Conservation (phyloP, 2,888 invertebrate genomes). For the Adela reaumurella region DNA sequence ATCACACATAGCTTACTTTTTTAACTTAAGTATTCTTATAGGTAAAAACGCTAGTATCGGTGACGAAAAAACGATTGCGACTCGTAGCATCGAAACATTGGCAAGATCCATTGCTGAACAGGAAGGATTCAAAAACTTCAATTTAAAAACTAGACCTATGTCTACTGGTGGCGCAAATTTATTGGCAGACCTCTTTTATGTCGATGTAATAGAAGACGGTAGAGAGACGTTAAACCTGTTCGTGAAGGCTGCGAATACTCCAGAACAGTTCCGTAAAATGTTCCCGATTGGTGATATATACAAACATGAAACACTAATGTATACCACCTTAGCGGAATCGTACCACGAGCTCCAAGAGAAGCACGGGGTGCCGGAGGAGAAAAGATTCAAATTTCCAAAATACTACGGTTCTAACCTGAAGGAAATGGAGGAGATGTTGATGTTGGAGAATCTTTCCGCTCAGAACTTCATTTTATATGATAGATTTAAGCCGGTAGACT, state of each 20-base stretch:
- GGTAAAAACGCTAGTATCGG: background rate
- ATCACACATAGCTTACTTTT: too few species aligned
- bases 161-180: background rate
- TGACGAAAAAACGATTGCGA: too few species aligned
- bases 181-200: background rate
- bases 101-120: background rate
- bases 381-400: conserved; percentile 6
- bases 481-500: conserved; percentile 20
- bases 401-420: conserved; percentile 5
- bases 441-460: conserved; percentile 6
- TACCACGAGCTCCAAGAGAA: conserved; percentile 6
- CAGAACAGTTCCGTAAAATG: background rate
- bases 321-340: conserved; percentile 3
- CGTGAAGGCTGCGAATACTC: background rate
- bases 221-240: background rate
- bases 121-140: background rate
- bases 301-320: conserved; percentile 6
- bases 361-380: conserved; percentile 3
- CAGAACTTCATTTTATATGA: conserved; percentile 8
- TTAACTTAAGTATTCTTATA: background rate
- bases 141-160: background rate
- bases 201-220: background rate
- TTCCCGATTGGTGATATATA: conserved; percentile 2
- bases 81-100: too few species aligned
- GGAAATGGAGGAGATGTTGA: conserved; percentile 4